Evolutionary conservation across 1,140 invertebrate genomes (phyloP), one percentile per base, ranked within the genome.

Genomic region (Scylla paramamosain): DNA sequence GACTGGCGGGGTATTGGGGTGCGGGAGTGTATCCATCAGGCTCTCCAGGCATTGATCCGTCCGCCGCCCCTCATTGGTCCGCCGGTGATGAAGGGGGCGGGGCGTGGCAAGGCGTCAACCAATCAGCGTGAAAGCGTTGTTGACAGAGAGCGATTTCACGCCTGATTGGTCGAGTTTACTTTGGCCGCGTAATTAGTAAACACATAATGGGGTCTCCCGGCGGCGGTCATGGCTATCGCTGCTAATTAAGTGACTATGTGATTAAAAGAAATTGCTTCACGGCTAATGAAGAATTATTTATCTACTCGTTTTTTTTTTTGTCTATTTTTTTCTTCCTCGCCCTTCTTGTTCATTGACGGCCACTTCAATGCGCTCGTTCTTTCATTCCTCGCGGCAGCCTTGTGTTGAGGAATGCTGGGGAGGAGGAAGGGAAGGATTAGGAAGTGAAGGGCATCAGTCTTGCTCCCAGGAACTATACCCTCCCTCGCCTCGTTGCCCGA

Each of bases 91-190:
- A 88, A 67, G 94, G 46, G 84, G 94, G 94, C 91, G 94, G 77
- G 52, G 94, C 94, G 25, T 67, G 84, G n/a, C 16, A 48, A 29
- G 91, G 91, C 83, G 94, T 88, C 90, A 48, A 0, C 94, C 94
- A 95, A 95, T 95, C 83, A 93, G 94, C 94, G 59, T 77, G 83
- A 89, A 93, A 77, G 82, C 94, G 91, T 95, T 95, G 94, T 95
- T 95, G 94, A 95, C 94, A 95, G 94, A 95, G 94, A 88, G 91
- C 94, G 94, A 95, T 95, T 95, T 95, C 94, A 95, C 90, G 94
- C 94, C 94, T 95, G 94, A 95, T 95, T 95, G 94, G 94, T 93
- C 94, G 46, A 67, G 94, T 95, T 95, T 95, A 95, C 94, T 92
- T 95, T 95, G 90, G 90, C 28, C 48, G 20, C 94, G 94, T 95